phyloP scores from a whole-genome alignment of 2,888 invertebrate species.

The Sphinx pinastri region DNA sequence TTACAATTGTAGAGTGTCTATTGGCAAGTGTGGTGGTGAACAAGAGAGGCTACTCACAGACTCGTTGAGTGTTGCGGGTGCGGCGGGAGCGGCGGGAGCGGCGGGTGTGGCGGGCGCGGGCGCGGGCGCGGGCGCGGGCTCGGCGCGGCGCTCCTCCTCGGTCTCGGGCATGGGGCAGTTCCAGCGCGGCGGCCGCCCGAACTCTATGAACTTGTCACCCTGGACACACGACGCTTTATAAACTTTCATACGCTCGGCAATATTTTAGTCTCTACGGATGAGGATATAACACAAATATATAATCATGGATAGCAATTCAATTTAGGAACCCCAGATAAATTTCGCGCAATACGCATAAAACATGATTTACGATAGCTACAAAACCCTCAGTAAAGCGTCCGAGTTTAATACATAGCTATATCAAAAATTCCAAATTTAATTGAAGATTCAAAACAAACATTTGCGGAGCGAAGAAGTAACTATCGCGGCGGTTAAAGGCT shows the following conservation, averaged over 20 bases:
- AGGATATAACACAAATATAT: too few relatives aligned
- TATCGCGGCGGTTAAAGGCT: constrained; percentile 16
- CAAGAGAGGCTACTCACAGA: neutral
- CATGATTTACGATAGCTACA: too few relatives aligned
- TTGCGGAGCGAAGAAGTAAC: neutral
- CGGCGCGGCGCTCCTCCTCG: constrained; percentile 67
- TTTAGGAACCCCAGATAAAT: too few relatives aligned
- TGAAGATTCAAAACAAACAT: neutral
- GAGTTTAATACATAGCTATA: neutral
- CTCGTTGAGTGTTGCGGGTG: neutral
- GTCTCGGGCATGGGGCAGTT: constrained; percentile 95
- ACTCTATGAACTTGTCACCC: constrained; percentile 90
- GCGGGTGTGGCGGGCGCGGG: constrained; percentile 3
- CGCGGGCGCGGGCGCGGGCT: constrained; percentile 1
- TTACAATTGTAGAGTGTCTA: neutral
- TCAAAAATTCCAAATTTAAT: neutral
- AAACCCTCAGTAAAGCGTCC: too few relatives aligned
- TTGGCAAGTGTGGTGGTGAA: neutral
- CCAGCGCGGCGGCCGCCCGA: constrained; percentile 94
- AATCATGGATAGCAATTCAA: too few relatives aligned
- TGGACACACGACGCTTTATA: constrained; percentile 35
- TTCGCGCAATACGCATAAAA: too few relatives aligned
- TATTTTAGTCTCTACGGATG: too few relatives aligned
- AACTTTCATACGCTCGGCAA: neutral
- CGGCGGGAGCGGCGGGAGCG: constrained; percentile 1